Base-by-base conservation (phyloP, 2,888 invertebrate species). In the Drosophila paracracens region DNA sequence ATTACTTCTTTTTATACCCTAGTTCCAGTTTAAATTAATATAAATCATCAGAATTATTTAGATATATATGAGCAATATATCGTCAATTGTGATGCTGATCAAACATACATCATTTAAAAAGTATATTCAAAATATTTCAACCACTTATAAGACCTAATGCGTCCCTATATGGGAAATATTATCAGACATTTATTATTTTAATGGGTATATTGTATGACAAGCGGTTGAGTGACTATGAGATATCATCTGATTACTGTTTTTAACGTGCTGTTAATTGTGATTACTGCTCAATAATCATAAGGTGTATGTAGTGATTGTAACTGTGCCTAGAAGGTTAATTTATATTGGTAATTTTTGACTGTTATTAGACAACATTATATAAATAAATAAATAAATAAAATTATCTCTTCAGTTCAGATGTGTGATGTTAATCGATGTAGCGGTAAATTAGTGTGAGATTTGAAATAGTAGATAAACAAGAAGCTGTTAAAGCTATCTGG, bases 321-420 rank as follows among this genome's bases (percentile, higher is more conserved):
- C 10, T 1, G 4, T n/a, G 4, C 4, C n/a, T 10, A 2, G n/a
- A 40, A n/a, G 10, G 40, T 5, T 36, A 13, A 16, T 36, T 6
- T 40, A n/a, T 10, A n/a, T 40, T n/a, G 0, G 40, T 1, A n/a
- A 40, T n/a, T 40, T 38, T 8, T n/a, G 10, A n/a, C 38, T n/a
- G 18, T 38, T 38, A 8, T 18, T 18, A 1, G 40, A n/a, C 4
- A 40, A 40, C 4, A n/a, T 8, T 33, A 33, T 33, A 33, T 33
- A 33, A 33, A 33, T 10, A 33, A 18, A 38, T 3, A 38, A 1
- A 18, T n/a, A 40, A 10, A 0, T 40, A 40, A n/a, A n/a, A 10
- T 2, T 0, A n/a, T 10, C 40, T 10, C 10, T 10, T n/a, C 40
- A 4, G 0, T n/a, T 11, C 33, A 11, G 0, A 33, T 11, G 10